Evolutionary conservation across 2,797 vertebrate genomes (phyloP).

Genomic region (Phaenicophaeus curvirostris): DNA sequence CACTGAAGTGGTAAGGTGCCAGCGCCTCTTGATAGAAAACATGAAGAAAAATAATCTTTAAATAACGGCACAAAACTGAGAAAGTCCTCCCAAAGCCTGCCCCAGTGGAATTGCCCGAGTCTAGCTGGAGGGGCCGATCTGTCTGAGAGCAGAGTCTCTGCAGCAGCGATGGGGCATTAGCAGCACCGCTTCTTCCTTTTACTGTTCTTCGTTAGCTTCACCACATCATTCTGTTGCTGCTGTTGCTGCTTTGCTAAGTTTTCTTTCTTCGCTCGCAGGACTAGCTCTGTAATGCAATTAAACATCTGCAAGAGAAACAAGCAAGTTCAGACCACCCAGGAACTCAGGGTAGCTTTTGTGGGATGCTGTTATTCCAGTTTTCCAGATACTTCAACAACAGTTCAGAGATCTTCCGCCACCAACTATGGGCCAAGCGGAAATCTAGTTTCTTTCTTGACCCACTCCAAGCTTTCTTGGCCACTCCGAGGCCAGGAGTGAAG

Average conservation of each 20-base stretch:
- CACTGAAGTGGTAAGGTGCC: slow-evolving; percentile 79
- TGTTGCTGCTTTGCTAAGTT: slow-evolving; percentile 96
- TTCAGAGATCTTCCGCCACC: neutral
- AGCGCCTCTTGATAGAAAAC: slow-evolving; percentile 83
- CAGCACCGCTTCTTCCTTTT: slow-evolving; percentile 99
- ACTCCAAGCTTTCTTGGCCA: too few species aligned
- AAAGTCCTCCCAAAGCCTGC: slow-evolving; percentile 83
- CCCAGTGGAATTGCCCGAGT: slow-evolving; percentile 71
- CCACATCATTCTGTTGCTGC: slow-evolving; percentile 97
- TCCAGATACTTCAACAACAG: neutral
- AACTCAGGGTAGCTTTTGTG: neutral
- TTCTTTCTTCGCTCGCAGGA: slow-evolving; percentile 97
- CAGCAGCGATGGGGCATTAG: slow-evolving; percentile 80
- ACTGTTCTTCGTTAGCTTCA: slow-evolving; percentile 97
- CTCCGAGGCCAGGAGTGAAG: neutral
- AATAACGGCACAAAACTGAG: slow-evolving; percentile 87
- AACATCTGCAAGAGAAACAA: slow-evolving; percentile 89
- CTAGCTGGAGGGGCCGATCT: slow-evolving; percentile 73
- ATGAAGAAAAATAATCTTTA: slow-evolving; percentile 84
- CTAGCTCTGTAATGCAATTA: slow-evolving; percentile 98
- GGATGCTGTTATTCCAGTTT: neutral
- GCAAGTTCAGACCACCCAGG: neutral
- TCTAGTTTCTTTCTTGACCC: neutral
- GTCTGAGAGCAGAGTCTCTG: slow-evolving; percentile 74
- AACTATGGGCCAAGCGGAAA: neutral